These are phyloP conservation scores for Neocrepidodera transversa DNA, from an alignment of 2,888 invertebrate species.

Conservation along the genomic window DNA sequence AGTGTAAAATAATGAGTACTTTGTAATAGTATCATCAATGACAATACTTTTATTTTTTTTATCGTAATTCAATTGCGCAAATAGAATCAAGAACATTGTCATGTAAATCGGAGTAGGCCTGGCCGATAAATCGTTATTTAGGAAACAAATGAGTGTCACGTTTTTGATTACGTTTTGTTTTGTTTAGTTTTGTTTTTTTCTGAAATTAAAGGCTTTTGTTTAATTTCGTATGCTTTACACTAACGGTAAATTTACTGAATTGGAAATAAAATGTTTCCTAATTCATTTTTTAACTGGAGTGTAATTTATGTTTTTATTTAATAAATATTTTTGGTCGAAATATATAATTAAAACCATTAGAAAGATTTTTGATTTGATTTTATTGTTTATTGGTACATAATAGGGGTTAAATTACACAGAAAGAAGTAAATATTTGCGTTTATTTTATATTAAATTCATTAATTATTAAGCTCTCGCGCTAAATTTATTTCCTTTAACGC, in stretches of 20 bases:
- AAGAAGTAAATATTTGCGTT: too few species aligned
- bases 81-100: neutral
- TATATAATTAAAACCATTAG: too few species aligned
- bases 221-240: neutral
- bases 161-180: neutral
- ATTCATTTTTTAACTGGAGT: too few species aligned
- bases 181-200: neutral
- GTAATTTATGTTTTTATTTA: too few species aligned
- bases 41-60: slow-evolving; percentile 16
- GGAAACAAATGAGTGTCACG: neutral
- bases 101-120: slow-evolving; percentile 6
- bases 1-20: slow-evolving; percentile 37
- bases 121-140: neutral
- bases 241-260: neutral
- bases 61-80: slow-evolving; percentile 4
- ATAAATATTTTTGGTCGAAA: too few species aligned
- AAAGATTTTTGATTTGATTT: too few species aligned
- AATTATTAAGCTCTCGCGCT: too few species aligned
- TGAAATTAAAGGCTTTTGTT: neutral
- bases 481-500: too few species aligned
- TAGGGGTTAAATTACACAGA: too few species aligned
- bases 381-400: too few species aligned
- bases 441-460: too few species aligned
- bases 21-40: slow-evolving; percentile 35
- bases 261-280: too few species aligned